Evolutionary conservation across 1,140 invertebrate genomes (phyloP), one percentile per base, ranked within the genome.

Genomic region (Microplitis mediator): DNA sequence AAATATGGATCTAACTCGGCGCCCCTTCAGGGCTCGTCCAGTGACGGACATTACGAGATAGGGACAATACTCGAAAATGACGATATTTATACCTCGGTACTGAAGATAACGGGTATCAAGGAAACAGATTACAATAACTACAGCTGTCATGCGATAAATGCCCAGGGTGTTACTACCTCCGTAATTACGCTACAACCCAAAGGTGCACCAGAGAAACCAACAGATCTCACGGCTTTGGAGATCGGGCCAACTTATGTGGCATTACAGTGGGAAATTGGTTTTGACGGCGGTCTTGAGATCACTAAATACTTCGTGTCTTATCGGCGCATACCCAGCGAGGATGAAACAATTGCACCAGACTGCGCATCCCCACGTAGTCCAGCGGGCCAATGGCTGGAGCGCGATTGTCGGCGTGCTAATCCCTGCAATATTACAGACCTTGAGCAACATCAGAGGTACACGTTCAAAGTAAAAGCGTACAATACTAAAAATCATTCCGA

Each of bases 101-200:
- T 97, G 4, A 91, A 90, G 74, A 93, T 97, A 63, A 91, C 91
- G 14, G 91, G 93, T 54, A 90, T 97, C 3, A 90, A 91, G 23
- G 90, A 93, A 14, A 89, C 91, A 8, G 95, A 97, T 81, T 97
- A 97, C 80, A 95, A 95, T 0, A 94, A 95, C 54, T 98, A 98
- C 81, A 95, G 91, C 51, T 98, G 96, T 78, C 90, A 93, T 72
- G 94, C 94, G 0, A 90, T 90, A 5, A 97, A 97, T 81, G 90
- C 89, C 3, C 84, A 95, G 36, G 95, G 95, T 11, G 90, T 86
- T 50, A 92, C 93, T 16, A 91, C 91, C 4, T 93, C 94, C 0
- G 92, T 91, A 58, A 96, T 97, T 63, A 89, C 90, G 8, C 81
- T 97, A 4, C 94, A 96, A 79, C 91, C 92, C 0, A 95, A 95